phyloP scores from a whole-genome alignment of 2,888 invertebrate genomes.

The Heliconius aoede region DNA sequence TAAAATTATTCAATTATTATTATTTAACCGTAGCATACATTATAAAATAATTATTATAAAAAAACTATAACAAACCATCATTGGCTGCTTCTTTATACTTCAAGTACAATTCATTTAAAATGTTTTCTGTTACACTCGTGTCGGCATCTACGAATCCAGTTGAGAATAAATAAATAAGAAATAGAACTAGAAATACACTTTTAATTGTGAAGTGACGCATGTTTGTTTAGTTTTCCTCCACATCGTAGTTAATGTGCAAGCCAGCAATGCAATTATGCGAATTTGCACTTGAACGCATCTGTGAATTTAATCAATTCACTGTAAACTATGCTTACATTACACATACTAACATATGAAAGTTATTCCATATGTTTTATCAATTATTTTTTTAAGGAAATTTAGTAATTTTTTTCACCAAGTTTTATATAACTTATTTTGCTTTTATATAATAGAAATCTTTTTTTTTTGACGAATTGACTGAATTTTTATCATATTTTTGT shows the following conservation, averaged over 20 bases:
- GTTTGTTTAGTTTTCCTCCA: slow-evolving; percentile 32
- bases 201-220: slow-evolving; percentile 21
- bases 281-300: slow-evolving; percentile 56
- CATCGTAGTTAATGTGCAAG: slow-evolving; percentile 29
- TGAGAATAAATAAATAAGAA: neutral
- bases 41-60: neutral
- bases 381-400: neutral
- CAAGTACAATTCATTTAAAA: slow-evolving; percentile 45
- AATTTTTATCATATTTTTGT: no score
- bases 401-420: neutral
- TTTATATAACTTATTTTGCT: neutral
- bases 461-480: neutral
- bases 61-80: slow-evolving; percentile 50
- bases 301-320: slow-evolving; percentile 42
- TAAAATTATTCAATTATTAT: neutral
- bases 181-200: slow-evolving; percentile 18
- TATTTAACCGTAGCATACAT: neutral
- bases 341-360: neutral
- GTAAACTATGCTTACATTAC: neutral
- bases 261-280: slow-evolving; percentile 41
- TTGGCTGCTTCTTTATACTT: slow-evolving; percentile 58
- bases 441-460: neutral
- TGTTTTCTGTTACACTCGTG: slow-evolving; percentile 25
- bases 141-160: neutral
- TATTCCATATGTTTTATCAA: neutral